Conservation (phyloP, 1,140 invertebrate species). For the Marisa cornuarietis region DNA sequence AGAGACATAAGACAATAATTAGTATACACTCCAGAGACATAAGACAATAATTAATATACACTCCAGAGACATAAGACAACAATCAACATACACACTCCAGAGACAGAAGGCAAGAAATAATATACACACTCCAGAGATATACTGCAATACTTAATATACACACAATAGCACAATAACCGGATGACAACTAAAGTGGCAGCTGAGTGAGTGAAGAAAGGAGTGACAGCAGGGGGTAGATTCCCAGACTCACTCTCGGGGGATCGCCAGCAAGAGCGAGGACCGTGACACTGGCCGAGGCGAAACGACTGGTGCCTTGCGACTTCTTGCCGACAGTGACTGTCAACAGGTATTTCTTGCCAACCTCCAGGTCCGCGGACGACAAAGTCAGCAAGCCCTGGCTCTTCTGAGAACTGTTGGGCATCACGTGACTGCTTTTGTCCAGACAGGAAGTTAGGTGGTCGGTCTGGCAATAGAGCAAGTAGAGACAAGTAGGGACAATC, state of each 20-base stretch:
- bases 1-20: no score
- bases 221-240: no score
- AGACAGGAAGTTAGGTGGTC: not conserved
- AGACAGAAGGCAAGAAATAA: no score
- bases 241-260: conserved; percentile 7
- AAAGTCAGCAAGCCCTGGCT: not conserved
- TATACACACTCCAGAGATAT: no score
- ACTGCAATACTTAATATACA: not conserved
- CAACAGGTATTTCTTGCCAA: conserved; percentile 4
- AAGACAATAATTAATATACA: no score
- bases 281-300: conserved; percentile 1
- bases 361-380: not conserved
- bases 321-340: conserved; percentile 12
- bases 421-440: not conserved
- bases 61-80: no score
- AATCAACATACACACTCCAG: not conserved
- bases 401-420: not conserved
- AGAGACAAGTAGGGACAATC: not conserved
- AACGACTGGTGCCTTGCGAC: conserved; percentile 7
- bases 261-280: conserved; percentile 10
- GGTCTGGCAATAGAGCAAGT: not conserved
- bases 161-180: not conserved
- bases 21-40: no score
- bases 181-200: no score
- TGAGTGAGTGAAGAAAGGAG: no score